Conservation (phyloP, 2,797 vertebrate genomes). For the Oreochromis grahami region DNA sequence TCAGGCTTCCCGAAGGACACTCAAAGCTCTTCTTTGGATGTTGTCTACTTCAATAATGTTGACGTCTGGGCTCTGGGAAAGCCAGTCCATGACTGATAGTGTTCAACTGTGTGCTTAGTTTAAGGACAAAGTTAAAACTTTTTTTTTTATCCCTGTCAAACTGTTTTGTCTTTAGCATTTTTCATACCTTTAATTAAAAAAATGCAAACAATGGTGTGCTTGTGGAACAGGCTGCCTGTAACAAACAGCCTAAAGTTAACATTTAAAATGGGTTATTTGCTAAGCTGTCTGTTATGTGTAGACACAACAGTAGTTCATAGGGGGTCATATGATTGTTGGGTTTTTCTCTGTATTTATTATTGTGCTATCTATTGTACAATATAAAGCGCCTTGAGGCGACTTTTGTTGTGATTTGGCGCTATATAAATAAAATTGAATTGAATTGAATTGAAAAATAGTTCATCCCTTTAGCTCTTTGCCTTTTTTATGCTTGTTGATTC, state of each 20-base stretch:
- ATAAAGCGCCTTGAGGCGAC: no score
- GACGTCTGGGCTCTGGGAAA: rapidly evolving
- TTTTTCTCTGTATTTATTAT: no score
- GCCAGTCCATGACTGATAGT: not conserved
- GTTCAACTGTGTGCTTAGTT: not conserved
- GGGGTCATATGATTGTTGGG: no score
- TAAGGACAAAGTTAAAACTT: not conserved
- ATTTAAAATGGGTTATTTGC: not conserved
- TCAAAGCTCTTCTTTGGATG: not conserved
- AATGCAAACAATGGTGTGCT: not conserved
- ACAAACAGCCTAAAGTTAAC: not conserved
- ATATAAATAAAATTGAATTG: no score
- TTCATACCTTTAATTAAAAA: not conserved
- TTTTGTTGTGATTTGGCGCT: no score
- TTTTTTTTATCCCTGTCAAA: not conserved
- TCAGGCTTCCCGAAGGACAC: not conserved
- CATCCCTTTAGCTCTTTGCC: not conserved
- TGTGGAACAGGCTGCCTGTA: not conserved
- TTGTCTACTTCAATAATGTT: not conserved
- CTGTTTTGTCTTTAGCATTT: rapidly evolving
- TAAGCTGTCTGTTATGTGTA: not conserved
- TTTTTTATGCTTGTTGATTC: not conserved
- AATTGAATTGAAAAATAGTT: no score
- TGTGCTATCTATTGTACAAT: no score
- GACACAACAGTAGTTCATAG: not conserved